Percentiles rank a stretch among this genome's conserved stretches.
These are phyloP conservation scores for Folsomia manolachei DNA, from an alignment of 2,888 invertebrate species.

Conservation along the genomic window DNA sequence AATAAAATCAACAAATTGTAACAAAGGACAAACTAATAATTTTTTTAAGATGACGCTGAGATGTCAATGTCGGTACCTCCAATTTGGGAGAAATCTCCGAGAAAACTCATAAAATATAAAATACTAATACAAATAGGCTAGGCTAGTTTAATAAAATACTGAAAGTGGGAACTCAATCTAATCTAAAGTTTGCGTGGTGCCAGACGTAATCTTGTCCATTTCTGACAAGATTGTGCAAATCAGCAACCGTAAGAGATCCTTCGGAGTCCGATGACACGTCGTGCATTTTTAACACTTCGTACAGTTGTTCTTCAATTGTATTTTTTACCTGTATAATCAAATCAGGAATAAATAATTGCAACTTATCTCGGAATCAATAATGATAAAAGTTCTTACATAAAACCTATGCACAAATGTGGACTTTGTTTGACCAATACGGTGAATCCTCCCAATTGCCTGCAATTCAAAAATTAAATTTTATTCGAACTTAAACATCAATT, in stretches of 20 bases:
- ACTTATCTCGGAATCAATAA: no score
- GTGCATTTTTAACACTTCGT: slow-evolving; percentile 53
- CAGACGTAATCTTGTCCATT: not conserved
- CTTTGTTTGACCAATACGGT: slow-evolving; percentile 74
- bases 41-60: no score
- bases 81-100: no score
- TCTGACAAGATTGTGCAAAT: slow-evolving; percentile 47
- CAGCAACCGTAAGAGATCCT: slow-evolving; percentile 51
- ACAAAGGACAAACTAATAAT: no score
- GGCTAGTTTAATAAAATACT: no score
- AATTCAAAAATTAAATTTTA: no score
- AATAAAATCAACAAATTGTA: no score
- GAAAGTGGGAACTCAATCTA: no score
- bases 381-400: slow-evolving; percentile 62
- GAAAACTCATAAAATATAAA: no score
- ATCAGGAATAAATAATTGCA: not conserved
- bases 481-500: no score
- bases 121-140: no score
- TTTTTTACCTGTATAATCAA: slow-evolving; percentile 52
- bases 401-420: slow-evolving; percentile 70
- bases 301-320: slow-evolving; percentile 70
- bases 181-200: not conserved
- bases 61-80: no score
- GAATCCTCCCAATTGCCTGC: slow-evolving; percentile 74
- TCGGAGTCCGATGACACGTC: slow-evolving; percentile 47